Evolutionary conservation across 2,888 invertebrate genomes (phyloP), one percentile per base, ranked within the genome.

Genomic region (Abrostola triplasia): DNA sequence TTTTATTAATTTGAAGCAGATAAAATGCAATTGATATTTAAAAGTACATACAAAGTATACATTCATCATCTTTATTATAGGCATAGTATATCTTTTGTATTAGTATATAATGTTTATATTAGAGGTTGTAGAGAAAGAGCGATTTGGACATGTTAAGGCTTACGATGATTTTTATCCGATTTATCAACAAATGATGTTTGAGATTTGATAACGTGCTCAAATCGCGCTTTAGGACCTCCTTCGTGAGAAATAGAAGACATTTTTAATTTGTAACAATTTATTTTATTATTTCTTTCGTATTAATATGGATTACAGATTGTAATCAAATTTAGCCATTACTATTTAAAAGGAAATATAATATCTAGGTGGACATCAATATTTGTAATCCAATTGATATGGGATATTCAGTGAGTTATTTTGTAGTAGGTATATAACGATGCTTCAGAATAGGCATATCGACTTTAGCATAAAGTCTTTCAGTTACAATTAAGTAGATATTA

Each of bases 401-500:
- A 76, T 59, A 65, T 63, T 60, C 70, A 77, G 67, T 73, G 76
- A 70, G 63, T 74, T 70, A 70, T 62, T 70, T 65, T 64, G 47
- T 77, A 68, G 60, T 63, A 63, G 41, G n/a, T 24, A 63, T 64
- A 59, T 59, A 64, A 75, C 67, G 71, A 70, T 62, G 36, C 52
- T 74, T 74, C 68, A 66, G 78, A 80, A 80, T 80, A 68, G 61
- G 77, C 79, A 79, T 80, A 79, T 79, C 79, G 80, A 69, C 61
- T 70, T 74, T 52, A 71, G 50, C 63, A 65, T 67, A 66, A n/a
- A n/a, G 70, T 68, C 59, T 74, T 70, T 74, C 63, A 72, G 59
- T 63, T 58, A 71, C 11, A 64, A 65, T 70, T 80, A 75, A 68
- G 65, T 77, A 80, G 60, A 68, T 66, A 70, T 70, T 72, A 61